phyloP scores from a whole-genome alignment of 2,888 invertebrate species.

The Scaptomyza polygonia region DNA sequence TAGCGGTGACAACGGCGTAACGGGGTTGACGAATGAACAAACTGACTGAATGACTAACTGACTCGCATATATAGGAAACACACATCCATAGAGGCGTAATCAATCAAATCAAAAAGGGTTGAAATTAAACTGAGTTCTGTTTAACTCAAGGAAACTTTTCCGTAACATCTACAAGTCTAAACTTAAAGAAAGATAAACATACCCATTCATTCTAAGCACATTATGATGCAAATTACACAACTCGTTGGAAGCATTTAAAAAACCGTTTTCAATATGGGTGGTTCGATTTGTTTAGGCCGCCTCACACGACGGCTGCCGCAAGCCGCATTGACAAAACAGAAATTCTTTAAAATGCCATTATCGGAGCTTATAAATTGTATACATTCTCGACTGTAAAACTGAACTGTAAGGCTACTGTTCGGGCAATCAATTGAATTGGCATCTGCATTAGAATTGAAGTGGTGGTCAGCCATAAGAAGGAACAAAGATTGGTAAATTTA shows the following conservation, averaged over 20 bases:
- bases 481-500: slow-evolving; percentile 11
- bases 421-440: slow-evolving; percentile 50
- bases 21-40: slow-evolving; percentile 53
- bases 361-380: slow-evolving; percentile 68
- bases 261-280: slow-evolving; percentile 67
- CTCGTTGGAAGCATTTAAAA: slow-evolving; percentile 37
- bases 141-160: not conserved
- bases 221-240: slow-evolving; percentile 58
- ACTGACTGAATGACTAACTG: slow-evolving; percentile 31
- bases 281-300: slow-evolving; percentile 30
- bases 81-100: not conserved
- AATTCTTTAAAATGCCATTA: slow-evolving; percentile 77
- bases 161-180: not conserved
- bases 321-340: slow-evolving; percentile 32
- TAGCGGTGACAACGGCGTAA: slow-evolving; percentile 71
- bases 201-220: slow-evolving; percentile 18
- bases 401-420: slow-evolving; percentile 64
- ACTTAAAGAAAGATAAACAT: slow-evolving; percentile 4
- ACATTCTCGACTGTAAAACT: slow-evolving; percentile 44
- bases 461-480: slow-evolving; percentile 22
- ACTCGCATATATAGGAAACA: not conserved
- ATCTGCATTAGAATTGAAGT: slow-evolving; percentile 56
- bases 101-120: slow-evolving; percentile 13
- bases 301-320: slow-evolving; percentile 65
- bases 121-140: not conserved